These are phyloP conservation scores for Lates calcarifer DNA, from an alignment of 2,113 vertebrate genomes.

Conservation along the genomic window DNA sequence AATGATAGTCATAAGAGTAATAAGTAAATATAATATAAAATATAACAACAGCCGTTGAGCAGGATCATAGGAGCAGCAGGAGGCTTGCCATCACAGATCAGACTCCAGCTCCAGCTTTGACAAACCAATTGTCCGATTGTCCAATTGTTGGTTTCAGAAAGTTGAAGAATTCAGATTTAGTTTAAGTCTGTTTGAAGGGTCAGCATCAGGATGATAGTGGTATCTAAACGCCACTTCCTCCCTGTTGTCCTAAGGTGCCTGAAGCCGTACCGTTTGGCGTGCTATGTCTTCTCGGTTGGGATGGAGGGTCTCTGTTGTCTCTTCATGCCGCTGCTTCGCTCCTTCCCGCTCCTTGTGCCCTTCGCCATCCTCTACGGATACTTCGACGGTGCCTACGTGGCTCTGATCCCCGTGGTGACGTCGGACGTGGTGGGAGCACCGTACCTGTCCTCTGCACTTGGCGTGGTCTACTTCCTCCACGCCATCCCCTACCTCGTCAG, in stretches of 20 bases:
- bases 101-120: too few relatives aligned
- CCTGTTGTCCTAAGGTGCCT: conserved; percentile 84
- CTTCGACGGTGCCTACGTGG: conserved; percentile 96
- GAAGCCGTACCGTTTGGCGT: conserved; percentile 87
- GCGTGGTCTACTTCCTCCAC: conserved; percentile 94
- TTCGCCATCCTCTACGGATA: conserved; percentile 96
- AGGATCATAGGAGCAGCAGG: too few relatives aligned
- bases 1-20: too few relatives aligned
- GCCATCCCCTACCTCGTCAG: conserved; percentile 94
- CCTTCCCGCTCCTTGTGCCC: conserved; percentile 89
- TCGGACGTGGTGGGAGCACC: conserved; percentile 91
- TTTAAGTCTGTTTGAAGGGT: too few relatives aligned
- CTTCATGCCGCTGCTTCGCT: conserved; percentile 87
- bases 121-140: too few relatives aligned
- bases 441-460: conserved; percentile 91
- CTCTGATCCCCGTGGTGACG: conserved; percentile 94
- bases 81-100: too few relatives aligned
- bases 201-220: too few relatives aligned
- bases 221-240: too few relatives aligned
- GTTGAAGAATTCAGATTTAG: too few relatives aligned
- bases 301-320: conserved; percentile 95
- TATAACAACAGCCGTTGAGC: too few relatives aligned
- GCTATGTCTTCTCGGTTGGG: conserved; percentile 91
- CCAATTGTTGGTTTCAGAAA: too few relatives aligned
- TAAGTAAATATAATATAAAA: too few relatives aligned